Evolutionary conservation across 2,113 vertebrate species (phyloP).

Genomic region (Martes martes): DNA sequence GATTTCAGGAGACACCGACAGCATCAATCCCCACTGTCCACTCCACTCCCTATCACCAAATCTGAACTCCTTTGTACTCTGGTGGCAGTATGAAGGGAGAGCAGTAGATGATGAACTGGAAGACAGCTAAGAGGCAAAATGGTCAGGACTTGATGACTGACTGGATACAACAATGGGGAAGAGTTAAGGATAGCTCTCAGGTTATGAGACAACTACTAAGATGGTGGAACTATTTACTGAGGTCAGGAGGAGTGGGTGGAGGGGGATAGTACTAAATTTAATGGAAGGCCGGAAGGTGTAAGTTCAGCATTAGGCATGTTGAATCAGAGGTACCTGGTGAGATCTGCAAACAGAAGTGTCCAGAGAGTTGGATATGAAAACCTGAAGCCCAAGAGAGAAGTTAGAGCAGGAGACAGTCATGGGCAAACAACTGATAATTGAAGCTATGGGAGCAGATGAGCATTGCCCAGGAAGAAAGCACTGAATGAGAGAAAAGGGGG

Average conservation of each 20-base stretch:
- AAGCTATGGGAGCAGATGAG: background rate
- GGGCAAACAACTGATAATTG: background rate
- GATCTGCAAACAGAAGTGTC: background rate
- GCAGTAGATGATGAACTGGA: background rate
- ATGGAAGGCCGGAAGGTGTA: background rate
- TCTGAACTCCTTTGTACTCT: background rate
- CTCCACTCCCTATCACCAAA: background rate
- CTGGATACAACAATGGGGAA: background rate
- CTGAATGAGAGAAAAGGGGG: slow-evolving; percentile 13
- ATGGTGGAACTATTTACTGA: background rate
- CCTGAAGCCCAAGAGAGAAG: background rate
- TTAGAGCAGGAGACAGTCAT: background rate
- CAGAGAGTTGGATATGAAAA: background rate
- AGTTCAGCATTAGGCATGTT: background rate
- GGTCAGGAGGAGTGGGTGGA: background rate
- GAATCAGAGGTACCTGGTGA: background rate
- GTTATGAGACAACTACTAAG: background rate
- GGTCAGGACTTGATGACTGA: background rate
- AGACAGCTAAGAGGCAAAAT: background rate
- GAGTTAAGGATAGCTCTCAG: background rate
- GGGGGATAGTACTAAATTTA: background rate
- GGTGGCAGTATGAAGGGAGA: background rate
- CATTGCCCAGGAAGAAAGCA: background rate
- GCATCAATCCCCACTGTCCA: background rate
- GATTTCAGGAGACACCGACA: background rate